A percentile compares a stretch with the other conserved stretches of the same genome.
Evolutionary conservation across 2,113 vertebrate species (phyloP).

Genomic region (Neogale vison): DNA sequence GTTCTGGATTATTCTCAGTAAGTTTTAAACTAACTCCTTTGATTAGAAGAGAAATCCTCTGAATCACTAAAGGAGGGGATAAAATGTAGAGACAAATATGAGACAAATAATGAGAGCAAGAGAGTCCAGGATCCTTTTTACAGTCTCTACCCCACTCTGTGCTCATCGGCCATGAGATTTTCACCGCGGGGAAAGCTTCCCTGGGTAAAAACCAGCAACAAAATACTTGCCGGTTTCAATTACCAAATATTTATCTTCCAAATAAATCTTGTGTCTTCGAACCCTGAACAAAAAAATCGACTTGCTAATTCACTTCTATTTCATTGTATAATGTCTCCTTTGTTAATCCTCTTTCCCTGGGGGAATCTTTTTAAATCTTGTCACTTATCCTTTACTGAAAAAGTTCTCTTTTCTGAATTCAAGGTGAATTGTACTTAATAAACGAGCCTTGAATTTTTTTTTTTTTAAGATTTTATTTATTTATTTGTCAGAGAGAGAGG

Average conservation of each 20-base stretch:
- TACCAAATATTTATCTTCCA: slow-evolving; percentile 76
- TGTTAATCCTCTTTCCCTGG: slow-evolving; percentile 64
- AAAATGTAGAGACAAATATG: neutral
- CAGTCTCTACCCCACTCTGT: neutral
- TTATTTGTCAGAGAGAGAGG: too few species aligned
- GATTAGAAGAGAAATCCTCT: neutral
- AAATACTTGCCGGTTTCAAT: slow-evolving; percentile 62
- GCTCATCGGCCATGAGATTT: neutral
- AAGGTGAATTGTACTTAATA: slow-evolving; percentile 63
- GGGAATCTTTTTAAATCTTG: slow-evolving; percentile 65
- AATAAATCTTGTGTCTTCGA: slow-evolving; percentile 72
- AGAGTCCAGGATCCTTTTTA: neutral
- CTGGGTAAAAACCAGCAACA: neutral
- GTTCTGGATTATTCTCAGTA: slow-evolving; percentile 20
- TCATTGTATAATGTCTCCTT: slow-evolving; percentile 71
- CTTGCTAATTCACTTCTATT: slow-evolving; percentile 74
- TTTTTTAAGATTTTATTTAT: too few species aligned
- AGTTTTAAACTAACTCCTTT: slow-evolving; percentile 33
- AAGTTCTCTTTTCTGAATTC: slow-evolving; percentile 64
- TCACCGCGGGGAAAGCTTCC: neutral
- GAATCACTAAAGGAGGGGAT: neutral
- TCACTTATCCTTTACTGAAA: slow-evolving; percentile 60
- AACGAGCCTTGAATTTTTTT: neutral
- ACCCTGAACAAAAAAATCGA: slow-evolving; percentile 76
- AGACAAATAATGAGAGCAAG: neutral